These are phyloP conservation scores for Graphium colonna DNA, from an alignment of 2,888 invertebrate species.

Conservation along the genomic window DNA sequence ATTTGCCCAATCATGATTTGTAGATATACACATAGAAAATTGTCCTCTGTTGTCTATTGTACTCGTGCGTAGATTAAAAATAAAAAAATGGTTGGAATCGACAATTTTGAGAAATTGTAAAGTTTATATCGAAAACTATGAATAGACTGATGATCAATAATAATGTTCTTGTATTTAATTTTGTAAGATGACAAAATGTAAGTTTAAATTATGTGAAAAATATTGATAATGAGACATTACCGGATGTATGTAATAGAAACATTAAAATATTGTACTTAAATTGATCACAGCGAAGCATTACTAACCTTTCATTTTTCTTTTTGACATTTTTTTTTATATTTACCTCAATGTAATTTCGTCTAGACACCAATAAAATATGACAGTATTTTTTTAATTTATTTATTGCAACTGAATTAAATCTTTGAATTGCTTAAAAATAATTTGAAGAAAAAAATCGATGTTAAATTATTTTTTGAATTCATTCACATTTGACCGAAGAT, in stretches of 20 bases:
- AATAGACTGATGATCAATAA: constrained; percentile 80
- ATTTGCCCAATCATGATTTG: constrained; percentile 57
- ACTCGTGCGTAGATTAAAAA: constrained; percentile 56
- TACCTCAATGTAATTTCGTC: constrained; percentile 44
- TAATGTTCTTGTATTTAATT: constrained; percentile 77
- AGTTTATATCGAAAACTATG: constrained; percentile 72
- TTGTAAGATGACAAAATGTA: constrained; percentile 77
- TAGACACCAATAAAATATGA: constrained; percentile 62
- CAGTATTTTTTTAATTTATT: constrained; percentile 74
- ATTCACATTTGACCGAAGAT: constrained; percentile 73
- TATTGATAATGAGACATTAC: constrained; percentile 39
- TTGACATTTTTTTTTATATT: constrained; percentile 48
- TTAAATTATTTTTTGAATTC: constrained; percentile 62
- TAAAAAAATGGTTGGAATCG: constrained; percentile 63
- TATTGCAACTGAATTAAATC: constrained; percentile 49
- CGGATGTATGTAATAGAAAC: constrained; percentile 51
- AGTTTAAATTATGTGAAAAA: constrained; percentile 70
- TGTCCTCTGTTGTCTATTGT: constrained; percentile 73
- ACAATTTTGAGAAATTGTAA: constrained; percentile 65
- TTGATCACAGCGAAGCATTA: constrained; percentile 54
- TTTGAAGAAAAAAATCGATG: too few relatives aligned
- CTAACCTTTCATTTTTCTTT: constrained; percentile 77
- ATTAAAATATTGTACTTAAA: constrained; percentile 68
- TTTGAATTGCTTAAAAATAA: constrained; percentile 62
- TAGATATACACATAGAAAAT: constrained; percentile 60